Evolutionary conservation across 2,888 invertebrate species (phyloP).

Genomic region (Spilarctia lutea): DNA sequence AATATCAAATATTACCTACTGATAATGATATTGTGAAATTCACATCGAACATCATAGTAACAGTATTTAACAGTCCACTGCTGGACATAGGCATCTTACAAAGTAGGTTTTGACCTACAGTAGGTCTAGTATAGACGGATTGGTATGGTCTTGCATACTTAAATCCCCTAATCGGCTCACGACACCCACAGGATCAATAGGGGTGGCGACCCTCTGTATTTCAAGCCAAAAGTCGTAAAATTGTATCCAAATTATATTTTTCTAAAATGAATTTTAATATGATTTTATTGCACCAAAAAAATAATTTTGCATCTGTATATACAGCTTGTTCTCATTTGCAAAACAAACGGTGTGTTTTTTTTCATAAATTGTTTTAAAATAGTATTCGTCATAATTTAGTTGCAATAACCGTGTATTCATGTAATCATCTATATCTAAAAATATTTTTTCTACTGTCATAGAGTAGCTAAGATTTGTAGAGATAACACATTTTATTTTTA

Average conservation of each 20-base stretch:
- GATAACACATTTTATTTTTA: background rate
- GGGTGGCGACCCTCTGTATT: too few species aligned
- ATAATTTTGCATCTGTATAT: conserved; percentile 44
- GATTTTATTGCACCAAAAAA: conserved; percentile 45
- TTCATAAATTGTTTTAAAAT: conserved; percentile 39
- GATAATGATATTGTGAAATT: too few species aligned
- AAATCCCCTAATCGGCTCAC: too few species aligned
- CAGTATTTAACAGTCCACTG: too few species aligned
- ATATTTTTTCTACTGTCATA: background rate
- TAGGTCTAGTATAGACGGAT: too few species aligned
- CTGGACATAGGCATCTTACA: too few species aligned
- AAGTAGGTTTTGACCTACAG: too few species aligned
- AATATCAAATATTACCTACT: background rate
- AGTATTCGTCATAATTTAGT: conserved; percentile 33
- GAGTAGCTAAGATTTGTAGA: background rate
- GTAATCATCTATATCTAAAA: background rate
- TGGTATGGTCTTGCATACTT: too few species aligned
- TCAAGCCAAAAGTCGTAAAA: too few species aligned
- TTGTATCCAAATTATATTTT: background rate
- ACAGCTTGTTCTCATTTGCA: conserved; percentile 50
- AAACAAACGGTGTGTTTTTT: conserved; percentile 49
- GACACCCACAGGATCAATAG: too few species aligned
- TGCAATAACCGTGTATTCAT: conserved; percentile 29
- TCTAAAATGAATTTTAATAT: conserved; percentile 18
- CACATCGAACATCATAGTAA: too few species aligned